Percentiles rank a stretch among this genome's conserved stretches.
These are phyloP conservation scores for Synodontis membranacea DNA, from an alignment of 2,113 vertebrate genomes.

Conservation along the genomic window DNA sequence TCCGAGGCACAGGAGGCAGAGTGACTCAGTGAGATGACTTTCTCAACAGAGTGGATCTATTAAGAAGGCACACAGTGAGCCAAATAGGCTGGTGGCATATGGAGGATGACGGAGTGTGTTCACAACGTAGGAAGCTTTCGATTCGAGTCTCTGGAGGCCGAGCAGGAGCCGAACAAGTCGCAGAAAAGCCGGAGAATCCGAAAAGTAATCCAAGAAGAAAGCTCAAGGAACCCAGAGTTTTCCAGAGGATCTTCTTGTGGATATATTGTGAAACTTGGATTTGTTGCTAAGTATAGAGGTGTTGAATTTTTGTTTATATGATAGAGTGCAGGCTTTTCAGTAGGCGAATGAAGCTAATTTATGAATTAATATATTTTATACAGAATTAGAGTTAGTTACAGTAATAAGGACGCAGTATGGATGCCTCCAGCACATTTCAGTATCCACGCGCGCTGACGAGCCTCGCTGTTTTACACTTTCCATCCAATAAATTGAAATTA, in stretches of 20 bases:
- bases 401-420: not conserved
- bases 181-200: slow-evolving; percentile 3
- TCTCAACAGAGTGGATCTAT: slow-evolving; percentile 41
- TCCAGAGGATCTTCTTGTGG: not conserved
- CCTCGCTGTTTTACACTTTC: not conserved
- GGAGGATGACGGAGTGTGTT: slow-evolving; percentile 45
- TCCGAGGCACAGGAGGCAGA: slow-evolving; percentile 32
- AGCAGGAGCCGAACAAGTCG: not conserved
- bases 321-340: not conserved
- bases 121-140: slow-evolving; percentile 20
- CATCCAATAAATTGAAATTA: not conserved
- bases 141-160: slow-evolving; percentile 18
- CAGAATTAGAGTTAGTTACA: not conserved
- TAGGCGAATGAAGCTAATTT: not conserved
- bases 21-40: slow-evolving; percentile 41
- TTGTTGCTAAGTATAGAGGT: not conserved
- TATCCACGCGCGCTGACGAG: not conserved
- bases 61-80: slow-evolving; percentile 47
- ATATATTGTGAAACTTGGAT: not conserved
- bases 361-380: not conserved
- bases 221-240: not conserved
- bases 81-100: slow-evolving; percentile 45
- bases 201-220: slow-evolving; percentile 35
- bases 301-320: too few relatives aligned
- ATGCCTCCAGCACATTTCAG: not conserved